Percentiles rank a stretch among this genome's conserved stretches.
Conservation (phyloP, 2,888 invertebrate species). For the Polyploca ridens region DNA sequence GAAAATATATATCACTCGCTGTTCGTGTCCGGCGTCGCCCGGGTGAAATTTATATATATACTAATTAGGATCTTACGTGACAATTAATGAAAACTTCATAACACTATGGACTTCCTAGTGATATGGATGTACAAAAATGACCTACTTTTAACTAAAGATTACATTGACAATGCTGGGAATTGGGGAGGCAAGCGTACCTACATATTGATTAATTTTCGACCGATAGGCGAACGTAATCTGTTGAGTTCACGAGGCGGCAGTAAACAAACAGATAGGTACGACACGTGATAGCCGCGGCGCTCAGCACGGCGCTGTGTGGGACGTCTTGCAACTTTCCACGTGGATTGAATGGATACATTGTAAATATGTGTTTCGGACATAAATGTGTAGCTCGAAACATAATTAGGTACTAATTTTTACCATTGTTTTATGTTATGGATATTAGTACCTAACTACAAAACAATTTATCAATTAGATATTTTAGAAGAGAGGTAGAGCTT, state of each 20-base stretch:
- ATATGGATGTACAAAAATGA: not conserved
- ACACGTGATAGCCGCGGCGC: conserved; percentile 50
- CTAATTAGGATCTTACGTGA: no score
- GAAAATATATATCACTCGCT: not conserved
- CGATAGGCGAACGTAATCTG: conserved; percentile 43
- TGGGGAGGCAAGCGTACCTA: not conserved
- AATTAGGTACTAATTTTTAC: conserved; percentile 7
- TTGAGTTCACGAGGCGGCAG: conserved; percentile 49
- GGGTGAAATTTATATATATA: no score
- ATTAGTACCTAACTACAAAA: no score
- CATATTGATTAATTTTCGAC: conserved; percentile 26
- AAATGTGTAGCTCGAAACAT: no score
- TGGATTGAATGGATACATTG: conserved; percentile 29
- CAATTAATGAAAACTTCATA: no score
- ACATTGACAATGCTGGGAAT: not conserved
- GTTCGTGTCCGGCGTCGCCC: no score
- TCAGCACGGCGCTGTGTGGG: conserved; percentile 21
- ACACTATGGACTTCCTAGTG: not conserved
- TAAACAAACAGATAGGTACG: conserved; percentile 53
- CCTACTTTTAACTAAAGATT: not conserved
- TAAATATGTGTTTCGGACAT: no score
- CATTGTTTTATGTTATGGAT: no score
- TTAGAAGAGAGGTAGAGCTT: no score
- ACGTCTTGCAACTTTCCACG: conserved; percentile 45
- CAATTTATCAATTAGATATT: no score